A percentile compares a stretch with the other conserved stretches of the same genome.
phyloP scores from a whole-genome alignment of 2,113 vertebrate genomes.

The Ophiodon elongatus region DNA sequence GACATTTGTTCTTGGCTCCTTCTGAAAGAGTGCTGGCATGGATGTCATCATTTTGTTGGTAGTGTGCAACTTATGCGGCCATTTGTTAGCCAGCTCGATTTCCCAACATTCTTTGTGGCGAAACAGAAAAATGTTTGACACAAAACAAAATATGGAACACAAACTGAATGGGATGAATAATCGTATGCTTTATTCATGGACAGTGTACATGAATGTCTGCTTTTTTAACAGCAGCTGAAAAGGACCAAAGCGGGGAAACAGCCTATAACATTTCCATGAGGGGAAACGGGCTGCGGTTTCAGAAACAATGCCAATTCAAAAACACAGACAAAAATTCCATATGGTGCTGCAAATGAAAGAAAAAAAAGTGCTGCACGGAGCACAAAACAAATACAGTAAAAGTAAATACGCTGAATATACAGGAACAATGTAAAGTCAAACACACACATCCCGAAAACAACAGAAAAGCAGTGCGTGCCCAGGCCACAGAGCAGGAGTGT shows the following conservation, averaged over 20 bases:
- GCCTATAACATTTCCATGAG: background rate
- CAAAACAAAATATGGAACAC: background rate
- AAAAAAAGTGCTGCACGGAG: background rate
- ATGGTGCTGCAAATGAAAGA: background rate
- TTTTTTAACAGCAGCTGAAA: background rate
- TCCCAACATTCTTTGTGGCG: background rate
- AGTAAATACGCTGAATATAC: background rate
- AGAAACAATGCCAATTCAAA: background rate
- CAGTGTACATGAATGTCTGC: background rate
- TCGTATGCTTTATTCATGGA: background rate
- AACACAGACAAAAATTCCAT: background rate
- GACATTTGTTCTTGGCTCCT: conserved; percentile 14
- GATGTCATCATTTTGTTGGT: conserved; percentile 12
- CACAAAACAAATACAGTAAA: background rate
- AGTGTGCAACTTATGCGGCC: background rate
- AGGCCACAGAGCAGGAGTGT: too few species aligned
- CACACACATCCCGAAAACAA: too few species aligned
- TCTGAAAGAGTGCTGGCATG: background rate
- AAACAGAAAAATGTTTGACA: background rate
- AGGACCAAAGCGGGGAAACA: background rate
- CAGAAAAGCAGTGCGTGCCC: too few species aligned
- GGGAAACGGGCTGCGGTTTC: too few species aligned
- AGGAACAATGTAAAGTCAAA: too few species aligned
- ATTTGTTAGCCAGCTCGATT: conserved; percentile 6
- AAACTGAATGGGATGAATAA: background rate